These are phyloP conservation scores for Brienomyrus longianalis DNA, from an alignment of 2,113 vertebrate genomes.

Conservation along the genomic window DNA sequence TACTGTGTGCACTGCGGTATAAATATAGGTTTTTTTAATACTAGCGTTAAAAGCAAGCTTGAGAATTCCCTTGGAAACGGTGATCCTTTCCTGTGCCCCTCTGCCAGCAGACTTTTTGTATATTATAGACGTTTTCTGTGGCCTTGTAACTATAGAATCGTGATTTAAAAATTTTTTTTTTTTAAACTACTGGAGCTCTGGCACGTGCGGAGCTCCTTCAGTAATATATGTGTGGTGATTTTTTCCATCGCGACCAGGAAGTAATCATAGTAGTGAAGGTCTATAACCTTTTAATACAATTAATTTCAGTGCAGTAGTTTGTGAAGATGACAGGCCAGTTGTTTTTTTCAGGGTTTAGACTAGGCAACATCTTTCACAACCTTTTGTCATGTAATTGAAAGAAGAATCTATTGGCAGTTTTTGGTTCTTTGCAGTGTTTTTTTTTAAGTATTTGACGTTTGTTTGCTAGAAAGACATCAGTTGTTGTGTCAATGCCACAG, in stretches of 20 bases:
- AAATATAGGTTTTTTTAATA: not conserved
- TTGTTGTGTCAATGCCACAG: not conserved
- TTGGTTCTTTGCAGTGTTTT: not conserved
- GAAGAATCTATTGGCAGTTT: not conserved
- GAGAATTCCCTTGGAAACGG: not conserved
- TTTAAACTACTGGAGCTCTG: constrained; percentile 41
- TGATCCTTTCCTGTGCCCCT: not conserved
- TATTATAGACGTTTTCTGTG: not conserved
- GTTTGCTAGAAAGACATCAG: not conserved
- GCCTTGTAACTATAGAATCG: constrained; percentile 27
- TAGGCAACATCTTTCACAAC: not conserved
- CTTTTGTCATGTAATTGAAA: not conserved
- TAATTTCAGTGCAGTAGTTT: not conserved
- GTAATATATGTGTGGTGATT: constrained; percentile 49
- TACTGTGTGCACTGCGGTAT: not conserved
- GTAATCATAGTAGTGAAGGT: constrained; percentile 47
- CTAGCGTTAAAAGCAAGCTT: not conserved
- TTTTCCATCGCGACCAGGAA: constrained; percentile 22
- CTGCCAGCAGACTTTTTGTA: not conserved
- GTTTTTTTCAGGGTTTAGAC: not conserved
- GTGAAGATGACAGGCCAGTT: not conserved
- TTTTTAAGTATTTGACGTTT: not conserved
- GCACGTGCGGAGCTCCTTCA: constrained; percentile 36
- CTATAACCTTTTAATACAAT: constrained; percentile 17
- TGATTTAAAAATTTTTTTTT: constrained; percentile 29